Evolutionary conservation across 2,797 vertebrate species (phyloP).

Genomic region (Neosalanx taihuensis): DNA sequence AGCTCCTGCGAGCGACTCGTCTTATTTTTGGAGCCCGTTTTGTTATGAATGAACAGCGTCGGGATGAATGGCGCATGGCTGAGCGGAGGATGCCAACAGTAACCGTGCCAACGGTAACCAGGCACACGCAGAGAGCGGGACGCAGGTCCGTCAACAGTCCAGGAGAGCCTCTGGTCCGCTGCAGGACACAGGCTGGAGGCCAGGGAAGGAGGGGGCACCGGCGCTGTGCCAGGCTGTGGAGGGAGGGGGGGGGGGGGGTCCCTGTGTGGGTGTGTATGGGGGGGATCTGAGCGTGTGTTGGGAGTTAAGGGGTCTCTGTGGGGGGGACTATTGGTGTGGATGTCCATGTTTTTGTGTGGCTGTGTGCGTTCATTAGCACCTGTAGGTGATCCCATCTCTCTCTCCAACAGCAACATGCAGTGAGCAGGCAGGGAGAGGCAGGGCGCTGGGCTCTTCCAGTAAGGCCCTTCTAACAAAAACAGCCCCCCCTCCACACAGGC

Average conservation of each 20-base stretch:
- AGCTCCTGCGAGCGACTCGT: slow-evolving; percentile 7
- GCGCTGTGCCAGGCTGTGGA: not conserved
- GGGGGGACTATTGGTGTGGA: not conserved
- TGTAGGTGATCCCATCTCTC: not conserved
- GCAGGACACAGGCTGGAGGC: slow-evolving; percentile 28
- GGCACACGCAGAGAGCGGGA: slow-evolving; percentile 31
- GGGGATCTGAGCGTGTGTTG: not conserved
- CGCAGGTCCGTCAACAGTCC: slow-evolving; percentile 39
- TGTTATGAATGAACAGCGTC: slow-evolving; percentile 24
- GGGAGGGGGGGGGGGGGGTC: not conserved
- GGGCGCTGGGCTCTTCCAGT: slow-evolving; percentile 8
- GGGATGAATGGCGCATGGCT: slow-evolving; percentile 20
- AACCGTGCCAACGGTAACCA: slow-evolving; percentile 17
- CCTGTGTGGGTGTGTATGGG: not conserved
- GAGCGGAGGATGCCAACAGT: slow-evolving; percentile 29
- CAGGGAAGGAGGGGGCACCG: slow-evolving; percentile 9
- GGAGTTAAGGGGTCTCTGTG: slow-evolving; percentile 4
- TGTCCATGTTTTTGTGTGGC: not conserved
- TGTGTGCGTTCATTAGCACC: not conserved
- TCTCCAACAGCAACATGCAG: slow-evolving; percentile 47
- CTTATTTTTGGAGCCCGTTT: slow-evolving; percentile 21
- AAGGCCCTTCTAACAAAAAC: slow-evolving; percentile 10
- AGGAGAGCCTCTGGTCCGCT: slow-evolving; percentile 27
- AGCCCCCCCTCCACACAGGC: not conserved
- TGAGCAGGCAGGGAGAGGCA: slow-evolving; percentile 15